Evolutionary conservation across 2,797 vertebrate genomes (phyloP).

Genomic region (Borostomias antarcticus): DNA sequence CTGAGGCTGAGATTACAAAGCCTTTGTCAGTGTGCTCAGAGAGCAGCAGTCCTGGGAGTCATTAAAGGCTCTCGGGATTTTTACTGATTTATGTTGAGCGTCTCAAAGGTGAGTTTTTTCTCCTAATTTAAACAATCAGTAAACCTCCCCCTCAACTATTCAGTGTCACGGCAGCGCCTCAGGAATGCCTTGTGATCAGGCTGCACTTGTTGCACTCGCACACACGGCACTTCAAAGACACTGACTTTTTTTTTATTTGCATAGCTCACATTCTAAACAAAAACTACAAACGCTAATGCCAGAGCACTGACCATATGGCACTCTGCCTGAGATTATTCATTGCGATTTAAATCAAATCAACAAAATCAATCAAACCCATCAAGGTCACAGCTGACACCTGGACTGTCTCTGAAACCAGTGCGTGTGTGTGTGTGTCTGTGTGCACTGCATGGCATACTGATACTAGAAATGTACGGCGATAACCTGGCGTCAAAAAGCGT

Average conservation of each 20-base stretch:
- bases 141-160: slow-evolving; percentile 68
- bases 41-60: slow-evolving; percentile 74
- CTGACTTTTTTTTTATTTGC: slow-evolving; percentile 55
- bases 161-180: slow-evolving; percentile 77
- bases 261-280: slow-evolving; percentile 71
- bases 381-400: slow-evolving; percentile 35
- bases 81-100: slow-evolving; percentile 81
- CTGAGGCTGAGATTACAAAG: slow-evolving; percentile 78
- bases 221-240: slow-evolving; percentile 68
- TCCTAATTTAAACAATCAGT: slow-evolving; percentile 80
- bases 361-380: slow-evolving; percentile 54
- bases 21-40: slow-evolving; percentile 74
- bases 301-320: slow-evolving; percentile 58
- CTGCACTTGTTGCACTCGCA: slow-evolving; percentile 76
- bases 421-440: too few species aligned
- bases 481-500: too few species aligned
- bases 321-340: slow-evolving; percentile 54
- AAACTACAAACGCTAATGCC: slow-evolving; percentile 67
- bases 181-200: slow-evolving; percentile 75
- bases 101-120: slow-evolving; percentile 81
- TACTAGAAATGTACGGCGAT: too few species aligned
- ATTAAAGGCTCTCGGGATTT: slow-evolving; percentile 76
- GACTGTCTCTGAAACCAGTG: slow-evolving; percentile 29
- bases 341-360: slow-evolving; percentile 61
- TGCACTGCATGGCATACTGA: too few species aligned